Percentiles rank a stretch among this genome's conserved stretches.
These are phyloP conservation scores for Baccha elongata DNA, from an alignment of 2,888 invertebrate genomes.

Conservation along the genomic window DNA sequence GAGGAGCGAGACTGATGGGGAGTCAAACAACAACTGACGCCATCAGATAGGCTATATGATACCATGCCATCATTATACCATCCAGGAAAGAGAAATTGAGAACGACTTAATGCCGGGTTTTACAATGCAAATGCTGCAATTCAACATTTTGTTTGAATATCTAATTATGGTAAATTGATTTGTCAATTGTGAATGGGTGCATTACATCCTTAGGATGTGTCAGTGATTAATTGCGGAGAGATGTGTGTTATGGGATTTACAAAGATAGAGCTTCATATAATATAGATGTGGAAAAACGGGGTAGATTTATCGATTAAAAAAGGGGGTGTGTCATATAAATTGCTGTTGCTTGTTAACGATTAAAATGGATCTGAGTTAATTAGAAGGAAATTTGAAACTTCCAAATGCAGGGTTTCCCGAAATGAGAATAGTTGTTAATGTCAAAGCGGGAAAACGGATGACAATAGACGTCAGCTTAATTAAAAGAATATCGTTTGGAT, in stretches of 20 bases:
- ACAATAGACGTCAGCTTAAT: slow-evolving; percentile 7
- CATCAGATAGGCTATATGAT: slow-evolving; percentile 4
- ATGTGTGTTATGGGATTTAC: neutral
- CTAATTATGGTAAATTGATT: slow-evolving; percentile 74
- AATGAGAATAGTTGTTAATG: neutral
- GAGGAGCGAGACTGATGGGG: neutral
- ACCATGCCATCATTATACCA: too few species aligned
- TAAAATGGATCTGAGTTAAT: slow-evolving; percentile 32
- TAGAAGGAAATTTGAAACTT: slow-evolving; percentile 26
- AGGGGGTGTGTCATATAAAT: slow-evolving; percentile 22
- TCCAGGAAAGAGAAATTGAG: slow-evolving; percentile 4
- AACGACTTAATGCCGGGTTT: slow-evolving; percentile 66
- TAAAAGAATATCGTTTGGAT: slow-evolving; percentile 1
- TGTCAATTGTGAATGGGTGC: slow-evolving; percentile 65
- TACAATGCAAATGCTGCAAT: slow-evolving; percentile 71
- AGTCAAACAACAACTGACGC: slow-evolving; percentile 42
- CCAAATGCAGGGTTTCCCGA: neutral
- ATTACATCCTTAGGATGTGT: slow-evolving; percentile 55
- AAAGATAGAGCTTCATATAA: neutral
- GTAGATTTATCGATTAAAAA: slow-evolving; percentile 41
- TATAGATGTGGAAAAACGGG: neutral
- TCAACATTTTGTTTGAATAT: slow-evolving; percentile 73
- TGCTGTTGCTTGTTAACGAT: slow-evolving; percentile 20
- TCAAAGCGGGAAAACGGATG: neutral
- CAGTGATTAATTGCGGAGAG: slow-evolving; percentile 55